Conservation (phyloP, 2,888 invertebrate genomes). For the Blastobasis adustella region DNA sequence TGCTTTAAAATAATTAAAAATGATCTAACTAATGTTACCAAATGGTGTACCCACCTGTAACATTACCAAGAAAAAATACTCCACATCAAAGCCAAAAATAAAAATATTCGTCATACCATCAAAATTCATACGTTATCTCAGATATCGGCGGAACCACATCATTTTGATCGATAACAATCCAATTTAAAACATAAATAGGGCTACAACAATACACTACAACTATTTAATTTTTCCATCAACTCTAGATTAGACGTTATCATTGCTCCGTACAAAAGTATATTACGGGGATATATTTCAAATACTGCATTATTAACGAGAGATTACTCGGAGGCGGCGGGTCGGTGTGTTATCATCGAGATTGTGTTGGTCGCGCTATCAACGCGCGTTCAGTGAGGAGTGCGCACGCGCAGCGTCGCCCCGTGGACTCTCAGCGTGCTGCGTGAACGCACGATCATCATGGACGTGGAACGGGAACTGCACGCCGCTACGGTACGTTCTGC, state of each 20-base stretch:
- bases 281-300: conserved; percentile 17
- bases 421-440: conserved; percentile 26
- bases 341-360: conserved; percentile 48
- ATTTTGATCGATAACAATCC: too few species aligned
- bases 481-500: conserved; percentile 34
- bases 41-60: too few species aligned
- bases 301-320: conserved; percentile 35
- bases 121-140: too few species aligned
- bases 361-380: conserved; percentile 29
- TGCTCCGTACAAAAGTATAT: conserved; percentile 9
- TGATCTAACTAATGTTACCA: too few species aligned
- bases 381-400: conserved; percentile 28
- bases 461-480: conserved; percentile 25
- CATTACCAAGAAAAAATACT: too few species aligned
- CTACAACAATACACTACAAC: background rate
- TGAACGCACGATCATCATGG: conserved; percentile 22
- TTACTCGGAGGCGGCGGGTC: conserved; percentile 34
- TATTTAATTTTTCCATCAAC: conserved; percentile 3
- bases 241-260: conserved; percentile 17
- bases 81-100: too few species aligned
- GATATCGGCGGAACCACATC: too few species aligned
- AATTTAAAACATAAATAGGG: too few species aligned
- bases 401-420: background rate
- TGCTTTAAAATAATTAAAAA: too few species aligned
- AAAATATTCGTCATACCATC: too few species aligned